These are phyloP conservation scores for Zoanthus sansibaricus DNA, from an alignment of 92 coral and sea anemone species.

Conservation along the genomic window DNA sequence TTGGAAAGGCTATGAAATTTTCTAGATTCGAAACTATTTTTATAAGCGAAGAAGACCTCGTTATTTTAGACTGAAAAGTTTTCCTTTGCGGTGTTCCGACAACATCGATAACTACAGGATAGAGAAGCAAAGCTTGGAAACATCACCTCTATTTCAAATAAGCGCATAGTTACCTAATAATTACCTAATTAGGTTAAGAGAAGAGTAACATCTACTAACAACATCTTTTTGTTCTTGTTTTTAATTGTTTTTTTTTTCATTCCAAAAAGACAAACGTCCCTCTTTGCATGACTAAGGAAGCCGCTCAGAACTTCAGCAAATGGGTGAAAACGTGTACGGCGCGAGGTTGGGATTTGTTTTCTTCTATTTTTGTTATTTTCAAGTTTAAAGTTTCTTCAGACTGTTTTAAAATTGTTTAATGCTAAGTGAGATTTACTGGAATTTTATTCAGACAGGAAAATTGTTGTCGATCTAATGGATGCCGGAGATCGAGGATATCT, in stretches of 20 bases:
- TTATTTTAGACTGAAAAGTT: too few species aligned
- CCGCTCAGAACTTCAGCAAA: slow-evolving; percentile 28
- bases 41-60: too few species aligned
- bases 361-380: background rate
- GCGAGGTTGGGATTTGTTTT: background rate
- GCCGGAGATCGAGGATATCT: slow-evolving; percentile 45
- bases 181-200: too few species aligned
- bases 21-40: too few species aligned
- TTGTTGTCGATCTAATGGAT: slow-evolving; percentile 32
- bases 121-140: too few species aligned
- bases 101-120: too few species aligned
- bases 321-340: slow-evolving; percentile 31
- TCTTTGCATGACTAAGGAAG: slow-evolving; percentile 43
- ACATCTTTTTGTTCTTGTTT: background rate
- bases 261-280: slow-evolving; percentile 11
- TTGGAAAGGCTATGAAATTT: too few species aligned
- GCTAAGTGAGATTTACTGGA: background rate
- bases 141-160: too few species aligned
- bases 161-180: too few species aligned
- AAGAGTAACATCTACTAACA: background rate
- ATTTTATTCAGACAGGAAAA: slow-evolving; percentile 19
- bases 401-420: background rate
- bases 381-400: background rate
- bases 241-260: background rate
- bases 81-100: too few species aligned